Percentiles rank a stretch among this genome's conserved stretches.
Conservation (phyloP, 92 coral and sea anemone species). For the Bergia puertoricense region DNA sequence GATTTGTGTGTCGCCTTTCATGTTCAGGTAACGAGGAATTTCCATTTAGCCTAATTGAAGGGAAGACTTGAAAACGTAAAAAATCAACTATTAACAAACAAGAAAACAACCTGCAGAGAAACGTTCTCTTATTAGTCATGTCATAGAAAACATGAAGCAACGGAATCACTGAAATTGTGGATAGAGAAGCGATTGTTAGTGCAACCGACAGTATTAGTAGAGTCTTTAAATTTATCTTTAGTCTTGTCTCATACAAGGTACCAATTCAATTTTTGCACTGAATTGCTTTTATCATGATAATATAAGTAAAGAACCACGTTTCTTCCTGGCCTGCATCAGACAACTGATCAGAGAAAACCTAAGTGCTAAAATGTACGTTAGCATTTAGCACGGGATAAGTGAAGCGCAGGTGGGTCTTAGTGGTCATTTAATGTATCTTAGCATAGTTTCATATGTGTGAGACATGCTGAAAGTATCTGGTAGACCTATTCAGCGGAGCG, state of each 20-base stretch:
- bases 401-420: not conserved
- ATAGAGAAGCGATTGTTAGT: not conserved
- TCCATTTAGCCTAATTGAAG: not conserved
- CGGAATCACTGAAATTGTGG: not conserved
- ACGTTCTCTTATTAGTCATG: not conserved
- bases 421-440: not conserved
- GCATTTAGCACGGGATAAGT: not conserved
- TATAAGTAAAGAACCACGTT: not conserved
- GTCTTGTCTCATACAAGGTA: not conserved
- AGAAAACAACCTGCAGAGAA: not conserved
- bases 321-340: too few relatives aligned
- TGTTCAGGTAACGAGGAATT: not conserved
- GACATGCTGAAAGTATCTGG: slow-evolving; percentile 21
- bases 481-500: slow-evolving; percentile 26
- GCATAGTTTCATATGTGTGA: not conserved
- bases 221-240: not conserved
- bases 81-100: not conserved
- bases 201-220: not conserved
- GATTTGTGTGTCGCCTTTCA: not conserved
- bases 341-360: too few relatives aligned
- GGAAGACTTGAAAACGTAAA: not conserved
- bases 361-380: not conserved
- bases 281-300: too few relatives aligned
- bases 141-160: not conserved
- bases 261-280: too few relatives aligned